These are phyloP conservation scores for Centruroides vittatus DNA, from an alignment of 1,140 invertebrate genomes.

Conservation along the genomic window DNA sequence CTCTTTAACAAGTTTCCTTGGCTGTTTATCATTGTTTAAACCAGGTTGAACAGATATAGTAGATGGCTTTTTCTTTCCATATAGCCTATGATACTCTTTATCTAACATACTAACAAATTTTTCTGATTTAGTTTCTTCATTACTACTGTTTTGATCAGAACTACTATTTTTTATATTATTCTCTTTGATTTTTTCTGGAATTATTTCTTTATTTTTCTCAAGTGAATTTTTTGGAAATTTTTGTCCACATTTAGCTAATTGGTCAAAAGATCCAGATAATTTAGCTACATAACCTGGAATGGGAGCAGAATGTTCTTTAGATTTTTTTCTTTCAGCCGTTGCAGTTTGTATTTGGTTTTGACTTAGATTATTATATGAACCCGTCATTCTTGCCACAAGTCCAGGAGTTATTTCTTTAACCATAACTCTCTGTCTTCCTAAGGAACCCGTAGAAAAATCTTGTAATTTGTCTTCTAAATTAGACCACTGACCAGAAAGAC, in stretches of 20 bases:
- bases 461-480: slow-evolving; percentile 4
- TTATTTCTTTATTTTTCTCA: not conserved
- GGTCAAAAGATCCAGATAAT: slow-evolving; percentile 13
- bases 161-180: too few species aligned
- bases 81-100: slow-evolving; percentile 15
- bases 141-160: too few species aligned
- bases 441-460: slow-evolving; percentile 8
- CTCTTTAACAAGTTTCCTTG: too few species aligned
- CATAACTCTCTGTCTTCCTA: slow-evolving; percentile 9
- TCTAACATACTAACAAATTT: slow-evolving; percentile 9
- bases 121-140: not conserved
- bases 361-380: slow-evolving; percentile 12
- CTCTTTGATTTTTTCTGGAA: too few species aligned
- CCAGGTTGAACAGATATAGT: too few species aligned
- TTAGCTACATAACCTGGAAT: slow-evolving; percentile 12
- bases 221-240: not conserved
- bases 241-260: slow-evolving; percentile 3
- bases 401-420: slow-evolving; percentile 15
- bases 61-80: slow-evolving; percentile 10
- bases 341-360: not conserved
- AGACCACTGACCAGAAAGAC: not conserved
- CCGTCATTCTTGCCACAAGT: slow-evolving; percentile 12
- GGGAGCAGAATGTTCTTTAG: not conserved
- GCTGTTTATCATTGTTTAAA: too few species aligned
- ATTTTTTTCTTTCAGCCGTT: not conserved